phyloP scores from a whole-genome alignment of 2,113 vertebrate species.

The Sturnus vulgaris region DNA sequence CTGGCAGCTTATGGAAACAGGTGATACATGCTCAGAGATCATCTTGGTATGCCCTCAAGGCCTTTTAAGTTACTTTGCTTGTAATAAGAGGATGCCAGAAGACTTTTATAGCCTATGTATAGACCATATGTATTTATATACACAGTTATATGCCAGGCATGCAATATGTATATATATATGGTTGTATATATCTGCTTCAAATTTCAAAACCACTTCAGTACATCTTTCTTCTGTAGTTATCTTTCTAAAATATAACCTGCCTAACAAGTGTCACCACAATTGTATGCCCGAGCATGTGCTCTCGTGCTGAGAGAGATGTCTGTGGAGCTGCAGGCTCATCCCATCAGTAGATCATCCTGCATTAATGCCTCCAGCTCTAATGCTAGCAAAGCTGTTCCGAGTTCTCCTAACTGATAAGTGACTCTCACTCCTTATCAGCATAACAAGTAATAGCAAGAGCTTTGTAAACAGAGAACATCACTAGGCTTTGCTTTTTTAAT shows the following conservation, averaged over 20 bases:
- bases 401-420: not conserved
- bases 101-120: not conserved
- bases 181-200: not conserved
- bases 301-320: not conserved
- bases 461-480: slow-evolving; percentile 25
- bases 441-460: not conserved
- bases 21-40: not conserved
- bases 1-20: not conserved
- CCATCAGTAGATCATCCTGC: slow-evolving; percentile 19
- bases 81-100: not conserved
- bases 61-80: slow-evolving; percentile 3
- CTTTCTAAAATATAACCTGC: not conserved
- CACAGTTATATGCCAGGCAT: not conserved
- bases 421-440: not conserved
- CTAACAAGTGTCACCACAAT: not conserved
- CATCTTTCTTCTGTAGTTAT: not conserved
- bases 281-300: accelerated
- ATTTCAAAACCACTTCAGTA: not conserved
- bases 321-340: not conserved
- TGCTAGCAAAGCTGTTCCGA: slow-evolving; percentile 3
- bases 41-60: not conserved
- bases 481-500: slow-evolving; percentile 1
- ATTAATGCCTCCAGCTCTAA: slow-evolving; percentile 9
- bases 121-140: not conserved
- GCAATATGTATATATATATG: no score